Percentiles rank a stretch among this genome's conserved stretches.
phyloP scores from a whole-genome alignment of 2,113 vertebrate species.

The Phocoena phocoena region DNA sequence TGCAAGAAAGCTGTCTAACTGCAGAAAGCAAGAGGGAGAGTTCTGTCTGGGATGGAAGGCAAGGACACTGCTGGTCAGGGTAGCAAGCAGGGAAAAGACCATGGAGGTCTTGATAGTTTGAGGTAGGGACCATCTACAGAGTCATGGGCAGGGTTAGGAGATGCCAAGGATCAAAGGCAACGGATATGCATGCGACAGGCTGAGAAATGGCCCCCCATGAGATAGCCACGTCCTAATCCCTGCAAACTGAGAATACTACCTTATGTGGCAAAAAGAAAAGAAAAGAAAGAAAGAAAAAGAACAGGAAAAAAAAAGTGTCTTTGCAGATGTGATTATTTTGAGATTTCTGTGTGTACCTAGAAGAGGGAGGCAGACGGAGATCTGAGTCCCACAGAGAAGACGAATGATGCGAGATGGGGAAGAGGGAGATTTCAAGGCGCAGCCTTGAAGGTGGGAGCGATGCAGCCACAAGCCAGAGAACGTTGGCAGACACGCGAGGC shows the following conservation, averaged over 20 bases:
- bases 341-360: background rate
- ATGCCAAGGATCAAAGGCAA: background rate
- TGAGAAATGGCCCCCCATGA: background rate
- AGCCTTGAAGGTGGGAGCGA: fast-evolving
- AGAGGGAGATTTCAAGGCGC: background rate
- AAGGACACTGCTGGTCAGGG: background rate
- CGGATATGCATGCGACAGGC: background rate
- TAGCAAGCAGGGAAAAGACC: background rate
- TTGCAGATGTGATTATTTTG: background rate
- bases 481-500: background rate
- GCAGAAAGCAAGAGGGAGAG: background rate
- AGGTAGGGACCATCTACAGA: background rate
- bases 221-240: background rate
- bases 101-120: background rate
- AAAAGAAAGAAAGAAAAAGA: too few relatives aligned
- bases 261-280: fast-evolving
- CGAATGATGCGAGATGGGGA: background rate
- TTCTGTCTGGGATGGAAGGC: background rate
- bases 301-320: background rate
- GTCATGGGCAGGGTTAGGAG: background rate
- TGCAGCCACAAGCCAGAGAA: background rate
- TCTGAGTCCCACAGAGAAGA: background rate
- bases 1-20: too few relatives aligned
- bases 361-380: background rate
- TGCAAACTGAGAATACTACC: background rate